Conservation (phyloP, 2,797 vertebrate genomes). For the Tapera naevia region DNA sequence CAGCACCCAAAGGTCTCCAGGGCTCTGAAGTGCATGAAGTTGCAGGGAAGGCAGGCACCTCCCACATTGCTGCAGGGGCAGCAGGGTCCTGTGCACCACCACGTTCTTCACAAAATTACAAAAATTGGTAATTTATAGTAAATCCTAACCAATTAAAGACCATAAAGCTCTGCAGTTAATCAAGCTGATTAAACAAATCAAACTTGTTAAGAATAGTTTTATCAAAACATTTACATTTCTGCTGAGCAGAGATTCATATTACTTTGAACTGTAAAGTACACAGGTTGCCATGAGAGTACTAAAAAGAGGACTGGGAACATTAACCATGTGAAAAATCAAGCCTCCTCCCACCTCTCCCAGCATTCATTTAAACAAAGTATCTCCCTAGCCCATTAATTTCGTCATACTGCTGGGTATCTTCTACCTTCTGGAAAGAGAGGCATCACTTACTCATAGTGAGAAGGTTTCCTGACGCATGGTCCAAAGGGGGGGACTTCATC, state of each 20-base stretch:
- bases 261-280: constrained; percentile 53
- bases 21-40: neutral
- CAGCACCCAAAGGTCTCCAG: neutral
- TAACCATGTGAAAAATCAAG: constrained; percentile 37
- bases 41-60: neutral
- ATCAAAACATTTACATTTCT: constrained; percentile 75
- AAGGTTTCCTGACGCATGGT: neutral
- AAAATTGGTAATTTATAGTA: neutral
- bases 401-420: neutral
- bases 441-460: neutral
- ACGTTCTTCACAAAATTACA: neutral
- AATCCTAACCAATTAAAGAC: constrained; percentile 17
- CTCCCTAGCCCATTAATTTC: neutral
- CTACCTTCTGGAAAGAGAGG: neutral
- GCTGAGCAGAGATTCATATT: constrained; percentile 59
- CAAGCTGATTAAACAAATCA: constrained; percentile 55
- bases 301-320: constrained; percentile 19
- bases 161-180: constrained; percentile 42
- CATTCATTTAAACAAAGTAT: constrained; percentile 16
- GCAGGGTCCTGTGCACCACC: neutral
- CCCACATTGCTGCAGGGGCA: neutral
- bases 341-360: neutral
- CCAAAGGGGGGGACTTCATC: neutral
- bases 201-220: constrained; percentile 47
- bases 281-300: constrained; percentile 44